A percentile compares a stretch with the other conserved stretches of the same genome.
Conservation (phyloP, 2,113 vertebrate species). For the Macquaria ambigua region DNA sequence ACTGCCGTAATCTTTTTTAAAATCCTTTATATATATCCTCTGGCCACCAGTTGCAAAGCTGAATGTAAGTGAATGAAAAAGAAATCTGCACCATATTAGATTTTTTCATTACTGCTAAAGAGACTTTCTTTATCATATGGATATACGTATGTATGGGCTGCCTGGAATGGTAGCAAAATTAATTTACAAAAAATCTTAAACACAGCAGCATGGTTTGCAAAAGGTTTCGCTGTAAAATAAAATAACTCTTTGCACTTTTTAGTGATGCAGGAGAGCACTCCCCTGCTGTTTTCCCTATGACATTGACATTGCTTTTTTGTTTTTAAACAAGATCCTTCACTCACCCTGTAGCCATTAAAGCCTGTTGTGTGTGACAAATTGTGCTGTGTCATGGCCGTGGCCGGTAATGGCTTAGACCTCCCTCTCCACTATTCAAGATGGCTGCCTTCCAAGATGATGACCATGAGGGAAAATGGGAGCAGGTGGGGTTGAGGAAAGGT, state of each 20-base stretch:
- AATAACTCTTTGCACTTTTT: background rate
- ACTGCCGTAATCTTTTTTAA: background rate
- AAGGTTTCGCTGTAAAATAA: background rate
- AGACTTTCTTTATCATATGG: background rate
- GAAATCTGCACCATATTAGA: background rate
- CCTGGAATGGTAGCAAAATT: background rate
- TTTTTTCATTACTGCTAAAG: background rate
- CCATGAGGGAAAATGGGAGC: constrained; percentile 25
- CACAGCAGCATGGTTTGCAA: background rate
- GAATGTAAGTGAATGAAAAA: background rate
- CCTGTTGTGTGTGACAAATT: constrained; percentile 58
- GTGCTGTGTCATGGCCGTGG: constrained; percentile 58
- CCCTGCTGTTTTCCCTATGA: constrained; percentile 15
- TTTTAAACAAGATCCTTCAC: constrained; percentile 17
- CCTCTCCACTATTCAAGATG: constrained; percentile 37
- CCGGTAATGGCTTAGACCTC: constrained; percentile 30
- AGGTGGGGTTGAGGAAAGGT: constrained; percentile 2
- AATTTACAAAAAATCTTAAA: background rate
- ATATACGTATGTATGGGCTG: no score
- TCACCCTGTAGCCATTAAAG: constrained; percentile 41
- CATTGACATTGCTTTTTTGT: constrained; percentile 32
- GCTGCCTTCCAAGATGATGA: constrained; percentile 51
- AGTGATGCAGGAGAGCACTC: constrained; percentile 2
- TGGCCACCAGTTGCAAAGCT: background rate
- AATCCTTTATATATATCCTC: background rate